Evolutionary conservation across 1,140 invertebrate species (phyloP), one percentile per base, ranked within the genome.

Genomic region (Pteromalus puparum): DNA sequence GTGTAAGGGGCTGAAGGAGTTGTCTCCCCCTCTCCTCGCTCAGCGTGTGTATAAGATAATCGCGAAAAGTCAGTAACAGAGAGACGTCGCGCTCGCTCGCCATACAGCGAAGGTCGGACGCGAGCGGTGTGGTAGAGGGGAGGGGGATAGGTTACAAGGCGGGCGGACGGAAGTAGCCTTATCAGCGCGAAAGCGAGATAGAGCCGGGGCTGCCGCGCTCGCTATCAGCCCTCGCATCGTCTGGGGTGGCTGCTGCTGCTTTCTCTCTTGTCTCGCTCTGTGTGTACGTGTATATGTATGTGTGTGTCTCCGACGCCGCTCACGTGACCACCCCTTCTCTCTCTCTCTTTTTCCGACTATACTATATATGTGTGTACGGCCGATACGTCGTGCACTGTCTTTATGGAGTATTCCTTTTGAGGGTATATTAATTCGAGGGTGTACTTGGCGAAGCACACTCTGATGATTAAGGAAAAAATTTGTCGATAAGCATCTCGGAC

Each of bases 151-250:
- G 67, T 48, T 26, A 26, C 9, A 68, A 67, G 78, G 26, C 80
- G 79, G 48, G 30, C 65, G 80, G 87, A 83, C 82, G 68, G 87
- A 85, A 86, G 87, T 86, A 82, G 86, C 88, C 88, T 90, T 91
- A 91, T 91, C 90, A 86, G 86, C 15, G 82, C 38, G 79, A 28
- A 38, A 81, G 82, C 38, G 79, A 28, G 68, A 81, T 72, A 81
- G 70, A 34, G 42, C 68, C 15, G 42, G 42, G 68, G 13, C 67
- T n/a, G 70, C 28, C 86, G 84, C 67, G 86, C 38, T n/a, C 30
- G 85, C 86, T 90, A 90, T 90, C 90, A 86, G 87, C 85, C 86
- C 86, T 86, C 82, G 87, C 86, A 90, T 90, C 90, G 90, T 90
- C 90, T 90, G 89, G 88, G 88, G 86, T 24, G 18, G 28, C 87